phyloP scores from a whole-genome alignment of 2,113 vertebrate species.

The Lasiurus borealis region DNA sequence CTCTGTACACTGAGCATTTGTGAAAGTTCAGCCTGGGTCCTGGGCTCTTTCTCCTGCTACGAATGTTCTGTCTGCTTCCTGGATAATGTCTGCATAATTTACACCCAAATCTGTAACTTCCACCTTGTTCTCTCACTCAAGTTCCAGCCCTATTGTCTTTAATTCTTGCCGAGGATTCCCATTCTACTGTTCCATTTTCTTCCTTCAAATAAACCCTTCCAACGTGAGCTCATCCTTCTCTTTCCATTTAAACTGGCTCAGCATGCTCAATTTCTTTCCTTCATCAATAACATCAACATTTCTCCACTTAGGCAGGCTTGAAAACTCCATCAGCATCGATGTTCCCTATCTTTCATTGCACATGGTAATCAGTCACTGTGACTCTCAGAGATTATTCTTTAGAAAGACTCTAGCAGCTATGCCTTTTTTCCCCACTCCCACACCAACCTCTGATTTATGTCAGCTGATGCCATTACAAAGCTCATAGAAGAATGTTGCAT shows the following conservation, averaged over 20 bases:
- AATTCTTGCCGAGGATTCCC: not conserved
- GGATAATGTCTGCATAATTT: not conserved
- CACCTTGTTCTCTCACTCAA: not conserved
- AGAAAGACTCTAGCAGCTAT: not conserved
- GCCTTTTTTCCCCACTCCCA: not conserved
- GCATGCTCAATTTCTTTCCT: not conserved
- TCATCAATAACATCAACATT: conserved; percentile 38
- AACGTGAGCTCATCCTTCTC: not conserved
- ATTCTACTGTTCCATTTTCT: conserved; percentile 27
- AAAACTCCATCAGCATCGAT: conserved; percentile 12
- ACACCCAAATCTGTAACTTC: not conserved
- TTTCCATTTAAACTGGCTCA: conserved; percentile 11
- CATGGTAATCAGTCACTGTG: conserved; percentile 32
- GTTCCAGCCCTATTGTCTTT: conserved; percentile 30
- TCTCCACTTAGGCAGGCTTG: not conserved
- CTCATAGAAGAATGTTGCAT: conserved; percentile 42
- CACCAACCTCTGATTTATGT: not conserved
- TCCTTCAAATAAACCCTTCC: not conserved
- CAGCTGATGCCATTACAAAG: conserved; percentile 30
- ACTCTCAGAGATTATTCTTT: conserved; percentile 14
- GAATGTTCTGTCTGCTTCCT: not conserved
- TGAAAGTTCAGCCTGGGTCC: not conserved
- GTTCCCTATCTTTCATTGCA: not conserved
- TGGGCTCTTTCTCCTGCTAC: not conserved
- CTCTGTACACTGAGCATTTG: not conserved